Base-by-base conservation (phyloP, 2,113 vertebrate genomes). In the Penelope pileata region DNA sequence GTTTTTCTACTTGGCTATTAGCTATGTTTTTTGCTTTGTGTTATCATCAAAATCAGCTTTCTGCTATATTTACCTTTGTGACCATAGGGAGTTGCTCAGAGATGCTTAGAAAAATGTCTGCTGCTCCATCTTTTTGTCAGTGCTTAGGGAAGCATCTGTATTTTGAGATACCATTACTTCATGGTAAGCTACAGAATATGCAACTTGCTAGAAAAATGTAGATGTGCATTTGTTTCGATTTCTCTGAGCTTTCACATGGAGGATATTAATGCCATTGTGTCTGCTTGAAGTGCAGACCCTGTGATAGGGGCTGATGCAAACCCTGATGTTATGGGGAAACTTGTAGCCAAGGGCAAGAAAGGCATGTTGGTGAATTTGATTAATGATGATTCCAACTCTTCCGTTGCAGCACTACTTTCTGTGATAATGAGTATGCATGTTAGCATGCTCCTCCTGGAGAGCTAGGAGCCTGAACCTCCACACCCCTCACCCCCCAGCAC, bases 1-100 rank as follows among this genome's bases (percentile, higher is more conserved):
- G 84, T 96, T 84, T 93, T 85, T 12, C 86, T 95, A 2, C 76
- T 92, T 92, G 93, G 92, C 94, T 95, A 56, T 94, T 95, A 96
- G 92, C 96, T 88, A 30, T 95, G 80, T 94, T 83, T 91, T 92
- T 72, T 92, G 84, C 93, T 96, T 86, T 96, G 80, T 81, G 73
- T 92, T 95, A 67, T 23, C 91, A 60, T 83, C 91, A 85, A 88
- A 91, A 85, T 94, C 91, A 48, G 82, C 94, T 91, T 87, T 90
- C 84, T 94, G 83, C 87, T 96, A 14, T 60, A 47, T 94, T 91
- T 95, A 83, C 85, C 87, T 87, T 63, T 58, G 23, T 88, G 82
- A 80, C 94, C 75, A 48, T 38, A 73, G 90, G 90, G 90, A 96
- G 68, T 83, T 92, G 24, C 51, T 92, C n/a, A 5, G 88, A 74